Evolutionary conservation across 2,797 vertebrate species (phyloP).

Genomic region (Xenentodon cancila): DNA sequence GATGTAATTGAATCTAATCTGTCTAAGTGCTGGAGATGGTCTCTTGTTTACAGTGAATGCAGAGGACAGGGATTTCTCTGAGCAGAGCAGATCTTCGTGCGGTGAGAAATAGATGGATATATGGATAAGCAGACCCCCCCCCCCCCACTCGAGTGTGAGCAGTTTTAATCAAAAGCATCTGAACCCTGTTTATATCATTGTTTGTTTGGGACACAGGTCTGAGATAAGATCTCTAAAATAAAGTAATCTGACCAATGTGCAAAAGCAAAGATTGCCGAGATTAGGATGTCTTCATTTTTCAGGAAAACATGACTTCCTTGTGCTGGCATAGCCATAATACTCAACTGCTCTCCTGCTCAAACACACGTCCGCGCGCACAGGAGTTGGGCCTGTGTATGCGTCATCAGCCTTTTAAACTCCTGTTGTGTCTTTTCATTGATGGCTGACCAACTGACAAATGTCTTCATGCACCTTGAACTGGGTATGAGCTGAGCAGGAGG

Average conservation of each 20-base stretch:
- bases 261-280: slow-evolving; percentile 19
- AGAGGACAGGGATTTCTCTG: slow-evolving; percentile 36
- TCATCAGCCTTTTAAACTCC: slow-evolving; percentile 39
- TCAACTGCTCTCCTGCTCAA: slow-evolving; percentile 11
- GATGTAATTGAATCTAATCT: slow-evolving; percentile 73
- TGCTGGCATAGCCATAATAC: slow-evolving; percentile 26
- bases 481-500: slow-evolving; percentile 46
- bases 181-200: slow-evolving; percentile 20
- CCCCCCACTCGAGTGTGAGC: background rate
- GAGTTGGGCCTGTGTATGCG: slow-evolving; percentile 29
- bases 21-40: slow-evolving; percentile 60
- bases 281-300: slow-evolving; percentile 33
- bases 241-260: slow-evolving; percentile 11
- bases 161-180: slow-evolving; percentile 3
- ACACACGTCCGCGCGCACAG: slow-evolving; percentile 9
- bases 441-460: slow-evolving; percentile 56
- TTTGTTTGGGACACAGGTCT: slow-evolving; percentile 10
- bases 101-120: slow-evolving; percentile 29
- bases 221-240: slow-evolving; percentile 14
- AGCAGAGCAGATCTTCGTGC: slow-evolving; percentile 39
- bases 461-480: slow-evolving; percentile 40
- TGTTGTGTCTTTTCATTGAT: slow-evolving; percentile 51
- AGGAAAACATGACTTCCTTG: slow-evolving; percentile 32
- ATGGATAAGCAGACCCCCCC: slow-evolving; percentile 7
- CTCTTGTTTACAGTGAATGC: slow-evolving; percentile 62